These are phyloP conservation scores for Tethea ocularis DNA, from an alignment of 2,888 invertebrate species.

Conservation along the genomic window DNA sequence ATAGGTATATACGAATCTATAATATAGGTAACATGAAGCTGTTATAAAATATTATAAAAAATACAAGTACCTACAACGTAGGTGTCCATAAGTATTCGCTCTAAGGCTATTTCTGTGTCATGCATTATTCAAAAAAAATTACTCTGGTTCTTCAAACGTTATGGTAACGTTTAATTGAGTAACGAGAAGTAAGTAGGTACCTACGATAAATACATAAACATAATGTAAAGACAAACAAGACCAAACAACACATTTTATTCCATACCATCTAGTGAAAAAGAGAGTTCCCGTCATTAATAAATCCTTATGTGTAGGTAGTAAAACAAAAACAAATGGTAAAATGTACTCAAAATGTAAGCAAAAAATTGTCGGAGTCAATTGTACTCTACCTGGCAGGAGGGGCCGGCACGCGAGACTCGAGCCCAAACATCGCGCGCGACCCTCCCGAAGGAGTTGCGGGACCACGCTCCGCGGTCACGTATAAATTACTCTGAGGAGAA, in stretches of 20 bases:
- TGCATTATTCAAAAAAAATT: no score
- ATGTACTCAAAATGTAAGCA: slow-evolving; percentile 43
- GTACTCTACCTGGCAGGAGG: slow-evolving; percentile 44
- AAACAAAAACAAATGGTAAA: slow-evolving; percentile 30
- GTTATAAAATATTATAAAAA: no score
- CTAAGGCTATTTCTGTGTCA: no score
- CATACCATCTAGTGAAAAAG: background rate
- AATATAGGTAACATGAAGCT: background rate
- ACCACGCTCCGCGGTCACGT: slow-evolving; percentile 70
- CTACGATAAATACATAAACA: background rate
- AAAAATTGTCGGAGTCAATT: slow-evolving; percentile 54
- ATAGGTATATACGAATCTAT: no score
- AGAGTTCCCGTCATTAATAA: slow-evolving; percentile 3
- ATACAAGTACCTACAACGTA: background rate
- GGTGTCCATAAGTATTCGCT: no score
- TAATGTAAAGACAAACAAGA: background rate
- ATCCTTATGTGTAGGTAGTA: background rate
- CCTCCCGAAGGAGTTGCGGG: slow-evolving; percentile 55
- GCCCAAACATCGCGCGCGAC: slow-evolving; percentile 23
- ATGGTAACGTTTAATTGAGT: no score
- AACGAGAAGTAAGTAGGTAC: no score
- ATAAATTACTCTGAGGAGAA: slow-evolving; percentile 78
- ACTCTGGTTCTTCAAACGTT: no score
- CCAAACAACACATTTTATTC: background rate
- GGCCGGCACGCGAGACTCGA: slow-evolving; percentile 58